A percentile compares a stretch with the other conserved stretches of the same genome.
These are phyloP conservation scores for Apus apus DNA, from an alignment of 2,113 vertebrate species.

Conservation along the genomic window DNA sequence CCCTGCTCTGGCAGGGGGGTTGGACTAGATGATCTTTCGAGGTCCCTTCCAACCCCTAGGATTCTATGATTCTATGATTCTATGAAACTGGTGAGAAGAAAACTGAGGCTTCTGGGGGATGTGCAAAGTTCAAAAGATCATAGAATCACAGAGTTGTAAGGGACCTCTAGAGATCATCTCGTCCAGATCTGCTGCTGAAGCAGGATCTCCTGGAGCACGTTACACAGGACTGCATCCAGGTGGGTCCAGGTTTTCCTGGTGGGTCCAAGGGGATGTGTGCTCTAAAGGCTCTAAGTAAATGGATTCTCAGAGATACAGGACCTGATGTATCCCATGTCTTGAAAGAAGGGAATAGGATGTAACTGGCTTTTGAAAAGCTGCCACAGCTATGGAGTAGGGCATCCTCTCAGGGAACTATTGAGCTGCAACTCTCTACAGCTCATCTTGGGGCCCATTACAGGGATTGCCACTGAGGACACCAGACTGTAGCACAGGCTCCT, in stretches of 20 bases:
- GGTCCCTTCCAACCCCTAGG: too few relatives aligned
- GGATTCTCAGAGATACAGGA: background rate
- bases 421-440: background rate
- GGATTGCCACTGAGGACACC: background rate
- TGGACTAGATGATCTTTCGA: too few relatives aligned
- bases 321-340: background rate
- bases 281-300: background rate
- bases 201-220: too few relatives aligned
- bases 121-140: background rate
- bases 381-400: background rate
- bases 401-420: background rate
- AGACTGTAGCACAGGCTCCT: background rate
- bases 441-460: background rate
- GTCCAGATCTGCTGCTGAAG: too few relatives aligned
- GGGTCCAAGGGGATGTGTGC: accelerated
- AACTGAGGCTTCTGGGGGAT: background rate
- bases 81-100: background rate
- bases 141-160: too few relatives aligned
- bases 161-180: too few relatives aligned
- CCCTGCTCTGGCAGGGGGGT: too few relatives aligned
- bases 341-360: background rate
- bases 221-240: too few relatives aligned
- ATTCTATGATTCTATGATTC: too few relatives aligned
- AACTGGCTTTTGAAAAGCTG: background rate
- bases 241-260: background rate